phyloP scores from a whole-genome alignment of 1,140 invertebrate genomes.

The Copidosoma floridanum region DNA sequence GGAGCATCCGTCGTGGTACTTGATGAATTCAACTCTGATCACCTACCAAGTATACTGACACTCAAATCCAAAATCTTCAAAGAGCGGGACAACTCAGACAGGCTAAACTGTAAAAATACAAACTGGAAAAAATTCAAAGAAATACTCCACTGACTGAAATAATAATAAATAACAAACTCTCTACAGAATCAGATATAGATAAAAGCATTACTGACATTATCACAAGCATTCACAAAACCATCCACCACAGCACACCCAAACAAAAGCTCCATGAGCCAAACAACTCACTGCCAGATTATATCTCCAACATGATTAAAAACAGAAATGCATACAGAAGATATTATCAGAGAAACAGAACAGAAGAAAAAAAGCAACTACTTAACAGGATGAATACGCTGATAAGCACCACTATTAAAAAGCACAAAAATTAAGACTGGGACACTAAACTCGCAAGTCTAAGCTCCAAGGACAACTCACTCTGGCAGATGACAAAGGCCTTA shows the following conservation, averaged over 20 bases:
- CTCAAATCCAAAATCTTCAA: neutral
- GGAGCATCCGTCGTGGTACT: neutral
- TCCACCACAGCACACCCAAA: too few relatives aligned
- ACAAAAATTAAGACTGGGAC: constrained; percentile 9
- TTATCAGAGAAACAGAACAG: neutral
- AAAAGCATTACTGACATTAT: too few relatives aligned
- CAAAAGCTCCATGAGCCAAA: too few relatives aligned
- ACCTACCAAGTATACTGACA: neutral
- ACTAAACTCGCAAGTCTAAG: constrained; percentile 20
- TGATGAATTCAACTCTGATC: constrained; percentile 6
- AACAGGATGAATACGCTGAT: too few relatives aligned
- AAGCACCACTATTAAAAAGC: too few relatives aligned
- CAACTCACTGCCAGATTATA: too few relatives aligned
- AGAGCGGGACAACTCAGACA: too few relatives aligned
- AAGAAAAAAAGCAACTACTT: too few relatives aligned
- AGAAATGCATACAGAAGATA: constrained; percentile 1
- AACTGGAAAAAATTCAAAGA: neutral
- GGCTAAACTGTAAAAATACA: neutral
- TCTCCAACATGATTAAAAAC: constrained; percentile 44
- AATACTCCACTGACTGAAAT: neutral
- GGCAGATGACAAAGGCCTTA: constrained; percentile 17
- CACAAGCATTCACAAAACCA: too few relatives aligned
- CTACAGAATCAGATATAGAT: too few relatives aligned
- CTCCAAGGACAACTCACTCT: constrained; percentile 22
- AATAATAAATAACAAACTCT: neutral